Conservation (phyloP, 2,888 invertebrate species). For the Lasioglossum marginatum region DNA sequence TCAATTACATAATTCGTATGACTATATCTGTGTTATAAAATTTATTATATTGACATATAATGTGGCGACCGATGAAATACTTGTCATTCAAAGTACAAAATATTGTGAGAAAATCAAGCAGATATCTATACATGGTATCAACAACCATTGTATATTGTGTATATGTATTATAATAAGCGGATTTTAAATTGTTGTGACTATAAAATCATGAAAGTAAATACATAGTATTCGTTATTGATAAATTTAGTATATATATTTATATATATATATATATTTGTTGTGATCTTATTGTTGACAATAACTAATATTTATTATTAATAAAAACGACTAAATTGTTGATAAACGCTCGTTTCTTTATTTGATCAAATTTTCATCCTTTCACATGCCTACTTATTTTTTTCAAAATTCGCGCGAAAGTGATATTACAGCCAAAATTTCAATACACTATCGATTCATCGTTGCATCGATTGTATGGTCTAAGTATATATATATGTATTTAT, state of each 20-base stretch:
- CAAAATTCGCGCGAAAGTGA: background rate
- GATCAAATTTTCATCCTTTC: background rate
- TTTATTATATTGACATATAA: conserved; percentile 34
- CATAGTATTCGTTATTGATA: conserved; percentile 28
- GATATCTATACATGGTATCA: background rate
- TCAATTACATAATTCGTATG: conserved; percentile 58
- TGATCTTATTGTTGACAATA: conserved; percentile 37
- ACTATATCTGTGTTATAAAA: conserved; percentile 17
- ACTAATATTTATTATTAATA: conserved; percentile 53
- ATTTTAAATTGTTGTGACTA: conserved; percentile 22
- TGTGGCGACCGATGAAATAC: conserved; percentile 11
- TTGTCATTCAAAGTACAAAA: conserved; percentile 56
- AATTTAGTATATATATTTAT: conserved; percentile 22
- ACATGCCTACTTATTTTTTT: background rate
- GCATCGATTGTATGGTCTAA: background rate
- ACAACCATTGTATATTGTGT: conserved; percentile 12
- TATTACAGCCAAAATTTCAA: background rate
- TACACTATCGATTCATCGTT: background rate
- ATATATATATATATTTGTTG: conserved; percentile 23
- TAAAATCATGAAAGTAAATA: conserved; percentile 43
- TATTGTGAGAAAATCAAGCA: conserved; percentile 16
- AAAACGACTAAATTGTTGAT: conserved; percentile 39
- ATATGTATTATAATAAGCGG: conserved; percentile 16
- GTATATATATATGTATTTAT: background rate
- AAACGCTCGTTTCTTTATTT: background rate